Evolutionary conservation across 1,140 invertebrate species (phyloP).

Genomic region (Thaumetopoea pityocampa): DNA sequence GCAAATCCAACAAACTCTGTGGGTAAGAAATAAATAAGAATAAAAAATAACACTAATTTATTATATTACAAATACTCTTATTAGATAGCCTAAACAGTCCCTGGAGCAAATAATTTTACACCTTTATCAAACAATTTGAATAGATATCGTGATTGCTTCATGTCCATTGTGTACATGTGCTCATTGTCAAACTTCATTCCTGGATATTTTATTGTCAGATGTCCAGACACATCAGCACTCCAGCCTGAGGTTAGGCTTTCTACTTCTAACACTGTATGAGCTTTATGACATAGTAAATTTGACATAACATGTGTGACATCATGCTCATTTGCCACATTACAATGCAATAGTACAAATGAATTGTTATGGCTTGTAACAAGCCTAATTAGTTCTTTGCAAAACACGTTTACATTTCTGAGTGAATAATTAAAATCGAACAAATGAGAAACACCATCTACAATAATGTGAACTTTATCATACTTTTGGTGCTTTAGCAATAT

Average conservation of each 20-base stretch:
- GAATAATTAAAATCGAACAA: conserved; percentile 79
- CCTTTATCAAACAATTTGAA: conserved; percentile 84
- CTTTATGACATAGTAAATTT: conserved; percentile 78
- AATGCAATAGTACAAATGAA: conserved; percentile 50
- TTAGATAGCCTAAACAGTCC: conserved; percentile 50
- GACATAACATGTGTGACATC: conserved; percentile 75
- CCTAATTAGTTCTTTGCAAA: conserved; percentile 73
- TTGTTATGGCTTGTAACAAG: conserved; percentile 37
- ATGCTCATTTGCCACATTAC: conserved; percentile 72
- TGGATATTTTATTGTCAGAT: conserved; percentile 75
- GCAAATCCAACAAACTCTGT: too few relatives aligned
- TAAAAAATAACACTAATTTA: too few relatives aligned
- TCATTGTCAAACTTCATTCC: conserved; percentile 59
- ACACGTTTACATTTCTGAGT: conserved; percentile 71
- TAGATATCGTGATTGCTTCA: conserved; percentile 73
- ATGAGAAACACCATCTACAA: conserved; percentile 84
- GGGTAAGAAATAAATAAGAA: too few relatives aligned
- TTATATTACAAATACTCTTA: conserved; percentile 11
- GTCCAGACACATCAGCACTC: conserved; percentile 82
- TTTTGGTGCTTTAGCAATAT: conserved; percentile 38
- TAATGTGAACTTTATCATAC: conserved; percentile 72
- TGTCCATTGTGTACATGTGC: conserved; percentile 46
- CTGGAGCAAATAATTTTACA: conserved; percentile 82
- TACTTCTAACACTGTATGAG: conserved; percentile 79
- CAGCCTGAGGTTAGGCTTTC: conserved; percentile 80